phyloP scores from a whole-genome alignment of 1,140 invertebrate species.

The Ips nitidus region DNA sequence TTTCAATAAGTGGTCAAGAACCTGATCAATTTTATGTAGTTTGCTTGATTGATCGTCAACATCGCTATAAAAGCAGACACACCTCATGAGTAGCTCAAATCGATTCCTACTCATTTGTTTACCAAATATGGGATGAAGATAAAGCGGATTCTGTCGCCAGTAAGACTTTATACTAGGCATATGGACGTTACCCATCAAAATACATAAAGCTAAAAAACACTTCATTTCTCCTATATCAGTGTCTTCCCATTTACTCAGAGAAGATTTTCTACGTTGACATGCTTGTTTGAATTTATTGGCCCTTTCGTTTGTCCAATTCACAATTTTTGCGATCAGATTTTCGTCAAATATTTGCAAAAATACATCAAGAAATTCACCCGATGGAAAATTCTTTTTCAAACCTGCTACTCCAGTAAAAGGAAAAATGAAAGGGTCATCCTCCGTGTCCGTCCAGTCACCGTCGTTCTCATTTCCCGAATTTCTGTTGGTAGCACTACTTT shows the following conservation, averaged over 20 bases:
- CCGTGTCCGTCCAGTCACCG: neutral
- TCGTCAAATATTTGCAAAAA: slow-evolving; percentile 5
- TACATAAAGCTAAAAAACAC: slow-evolving; percentile 8
- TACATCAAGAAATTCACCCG: neutral
- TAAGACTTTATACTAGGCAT: slow-evolving; percentile 11
- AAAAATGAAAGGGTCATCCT: neutral
- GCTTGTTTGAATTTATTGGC: neutral
- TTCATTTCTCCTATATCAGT: slow-evolving; percentile 4
- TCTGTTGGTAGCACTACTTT: neutral
- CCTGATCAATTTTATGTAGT: slow-evolving; percentile 13
- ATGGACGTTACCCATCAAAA: slow-evolving; percentile 16
- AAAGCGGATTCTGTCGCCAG: slow-evolving; percentile 16
- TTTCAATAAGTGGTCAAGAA: slow-evolving; percentile 9
- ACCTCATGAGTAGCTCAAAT: neutral
- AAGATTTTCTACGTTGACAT: neutral
- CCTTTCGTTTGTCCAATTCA: neutral
- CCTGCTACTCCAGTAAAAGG: neutral
- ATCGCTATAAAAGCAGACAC: slow-evolving; percentile 17
- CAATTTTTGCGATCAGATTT: neutral
- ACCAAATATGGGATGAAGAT: slow-evolving; percentile 3
- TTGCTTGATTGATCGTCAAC: neutral
- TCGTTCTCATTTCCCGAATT: neutral
- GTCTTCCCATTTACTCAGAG: neutral
- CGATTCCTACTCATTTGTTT: neutral
- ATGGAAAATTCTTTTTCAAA: neutral